phyloP scores from a whole-genome alignment of 1,140 invertebrate genomes.

The Micrasema longulum region DNA sequence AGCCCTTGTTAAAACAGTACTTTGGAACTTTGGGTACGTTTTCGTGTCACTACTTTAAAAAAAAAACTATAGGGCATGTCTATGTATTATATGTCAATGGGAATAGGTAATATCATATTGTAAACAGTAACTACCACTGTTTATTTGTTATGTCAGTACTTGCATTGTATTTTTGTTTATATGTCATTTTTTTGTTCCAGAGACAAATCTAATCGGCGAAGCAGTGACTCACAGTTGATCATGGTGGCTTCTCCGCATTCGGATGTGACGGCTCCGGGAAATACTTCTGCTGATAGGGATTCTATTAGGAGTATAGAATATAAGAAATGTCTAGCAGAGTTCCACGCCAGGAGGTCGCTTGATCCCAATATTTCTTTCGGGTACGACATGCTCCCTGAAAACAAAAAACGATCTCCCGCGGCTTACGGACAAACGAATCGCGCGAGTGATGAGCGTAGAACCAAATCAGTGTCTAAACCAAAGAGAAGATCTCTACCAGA shows the following conservation, averaged over 20 bases:
- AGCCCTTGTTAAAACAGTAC: too few relatives aligned
- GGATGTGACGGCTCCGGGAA: background rate
- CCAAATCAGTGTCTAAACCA: slow-evolving; percentile 47
- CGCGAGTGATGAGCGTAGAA: slow-evolving; percentile 22
- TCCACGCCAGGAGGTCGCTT: slow-evolving; percentile 62
- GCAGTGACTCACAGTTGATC: slow-evolving; percentile 39
- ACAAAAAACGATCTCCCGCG: background rate
- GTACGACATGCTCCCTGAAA: background rate
- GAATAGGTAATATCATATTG: too few relatives aligned
- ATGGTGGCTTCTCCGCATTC: slow-evolving; percentile 21
- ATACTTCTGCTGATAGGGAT: slow-evolving; percentile 50
- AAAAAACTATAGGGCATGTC: too few relatives aligned
- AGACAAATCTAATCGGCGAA: slow-evolving; percentile 40
- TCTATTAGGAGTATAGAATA: slow-evolving; percentile 65
- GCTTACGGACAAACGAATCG: background rate
- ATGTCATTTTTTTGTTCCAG: slow-evolving; percentile 44
- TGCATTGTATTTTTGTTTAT: background rate
- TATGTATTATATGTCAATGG: too few relatives aligned
- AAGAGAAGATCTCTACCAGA: slow-evolving; percentile 43
- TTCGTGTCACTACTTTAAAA: too few relatives aligned
- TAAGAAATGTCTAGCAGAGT: slow-evolving; percentile 64
- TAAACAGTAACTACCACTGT: too few relatives aligned
- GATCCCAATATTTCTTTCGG: slow-evolving; percentile 39
- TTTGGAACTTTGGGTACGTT: too few relatives aligned
- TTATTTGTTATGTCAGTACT: too few relatives aligned